Conservation (phyloP, 2,797 vertebrate genomes). For the Fundulus diaphanus region DNA sequence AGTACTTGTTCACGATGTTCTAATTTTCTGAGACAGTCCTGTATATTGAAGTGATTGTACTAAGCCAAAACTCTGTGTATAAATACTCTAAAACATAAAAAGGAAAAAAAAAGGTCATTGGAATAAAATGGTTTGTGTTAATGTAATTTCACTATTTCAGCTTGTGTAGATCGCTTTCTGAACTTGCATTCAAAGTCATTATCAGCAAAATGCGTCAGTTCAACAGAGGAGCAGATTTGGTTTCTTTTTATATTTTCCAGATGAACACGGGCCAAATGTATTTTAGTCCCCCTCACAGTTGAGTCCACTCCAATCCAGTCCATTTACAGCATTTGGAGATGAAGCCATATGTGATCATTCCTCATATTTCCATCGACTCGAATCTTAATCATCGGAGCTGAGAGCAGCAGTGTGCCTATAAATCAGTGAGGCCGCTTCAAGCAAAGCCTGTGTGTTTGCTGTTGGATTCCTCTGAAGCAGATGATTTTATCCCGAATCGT, state of each 20-base stretch:
- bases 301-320: conserved; percentile 56
- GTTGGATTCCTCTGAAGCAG: conserved; percentile 49
- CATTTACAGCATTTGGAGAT: conserved; percentile 50
- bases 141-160: neutral
- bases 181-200: conserved; percentile 37
- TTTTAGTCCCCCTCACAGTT: conserved; percentile 38
- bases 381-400: conserved; percentile 54
- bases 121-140: neutral
- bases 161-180: conserved; percentile 25
- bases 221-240: conserved; percentile 14
- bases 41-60: too few relatives aligned
- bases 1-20: too few relatives aligned
- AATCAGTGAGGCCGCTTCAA: conserved; percentile 45
- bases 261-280: conserved; percentile 32
- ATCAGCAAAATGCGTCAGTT: conserved; percentile 36
- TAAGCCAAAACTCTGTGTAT: too few relatives aligned
- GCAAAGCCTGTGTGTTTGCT: conserved; percentile 41
- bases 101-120: neutral
- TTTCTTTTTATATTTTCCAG: conserved; percentile 43
- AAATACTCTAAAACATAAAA: too few relatives aligned
- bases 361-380: conserved; percentile 60
- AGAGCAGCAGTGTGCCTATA: conserved; percentile 33
- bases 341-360: conserved; percentile 43
- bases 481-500: conserved; percentile 38
- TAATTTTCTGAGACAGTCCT: too few relatives aligned